Evolutionary conservation across 1,140 invertebrate species (phyloP).

Genomic region (Calliopsis andreniformis): DNA sequence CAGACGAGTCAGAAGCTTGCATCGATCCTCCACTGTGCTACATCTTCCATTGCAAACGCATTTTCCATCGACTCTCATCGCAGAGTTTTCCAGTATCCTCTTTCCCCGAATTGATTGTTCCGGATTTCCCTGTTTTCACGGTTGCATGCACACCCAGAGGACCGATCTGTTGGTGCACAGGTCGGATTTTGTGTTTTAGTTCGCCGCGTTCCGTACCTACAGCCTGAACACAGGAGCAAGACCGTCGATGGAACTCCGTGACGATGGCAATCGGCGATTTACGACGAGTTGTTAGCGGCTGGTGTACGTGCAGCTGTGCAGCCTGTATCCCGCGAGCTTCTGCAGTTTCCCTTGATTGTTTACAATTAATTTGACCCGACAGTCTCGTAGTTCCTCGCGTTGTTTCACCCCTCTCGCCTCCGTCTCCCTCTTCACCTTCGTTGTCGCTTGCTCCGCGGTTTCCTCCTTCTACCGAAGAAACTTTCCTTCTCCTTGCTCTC

Average conservation of each 20-base stretch:
- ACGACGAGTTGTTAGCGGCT: slow-evolving; percentile 44
- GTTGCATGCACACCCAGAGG: neutral
- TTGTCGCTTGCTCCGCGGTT: neutral
- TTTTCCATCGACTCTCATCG: neutral
- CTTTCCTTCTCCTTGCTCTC: neutral
- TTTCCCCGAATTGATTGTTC: too few relatives aligned
- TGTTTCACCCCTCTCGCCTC: slow-evolving; percentile 27
- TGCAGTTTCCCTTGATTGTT: slow-evolving; percentile 48
- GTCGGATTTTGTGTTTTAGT: too few relatives aligned
- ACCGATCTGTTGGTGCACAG: too few relatives aligned
- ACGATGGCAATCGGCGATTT: slow-evolving; percentile 52
- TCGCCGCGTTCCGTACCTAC: too few relatives aligned
- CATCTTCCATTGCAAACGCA: neutral
- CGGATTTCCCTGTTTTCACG: neutral
- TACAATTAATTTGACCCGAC: slow-evolving; percentile 51
- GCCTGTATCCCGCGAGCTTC: slow-evolving; percentile 27
- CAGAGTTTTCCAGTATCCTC: neutral
- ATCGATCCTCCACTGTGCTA: neutral
- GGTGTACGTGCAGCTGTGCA: slow-evolving; percentile 46
- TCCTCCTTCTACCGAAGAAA: neutral
- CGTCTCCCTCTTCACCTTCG: neutral
- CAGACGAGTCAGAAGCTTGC: too few relatives aligned
- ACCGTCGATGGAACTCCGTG: slow-evolving; percentile 24
- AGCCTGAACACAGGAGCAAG: too few relatives aligned
- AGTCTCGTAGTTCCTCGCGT: slow-evolving; percentile 15